Percentiles rank a stretch among this genome's conserved stretches.
Evolutionary conservation across 2,113 vertebrate genomes (phyloP).

Genomic region (Myodes glareolus): DNA sequence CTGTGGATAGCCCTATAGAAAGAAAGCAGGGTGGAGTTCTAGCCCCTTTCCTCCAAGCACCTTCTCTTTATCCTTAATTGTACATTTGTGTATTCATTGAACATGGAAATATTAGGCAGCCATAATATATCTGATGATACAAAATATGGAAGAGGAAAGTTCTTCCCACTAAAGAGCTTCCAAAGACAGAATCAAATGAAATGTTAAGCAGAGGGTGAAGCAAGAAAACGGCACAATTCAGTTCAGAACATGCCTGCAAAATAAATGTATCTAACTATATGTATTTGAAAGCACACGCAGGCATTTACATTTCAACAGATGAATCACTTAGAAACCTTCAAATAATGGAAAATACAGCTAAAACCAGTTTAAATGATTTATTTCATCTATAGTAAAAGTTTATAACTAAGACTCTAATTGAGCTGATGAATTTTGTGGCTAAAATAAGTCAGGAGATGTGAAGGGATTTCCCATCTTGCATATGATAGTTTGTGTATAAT

Average conservation of each 20-base stretch:
- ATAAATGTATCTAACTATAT: not conserved
- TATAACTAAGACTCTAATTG: not conserved
- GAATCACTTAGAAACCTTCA: not conserved
- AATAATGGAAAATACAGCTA: not conserved
- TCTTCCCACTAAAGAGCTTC: not conserved
- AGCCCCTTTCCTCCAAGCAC: not conserved
- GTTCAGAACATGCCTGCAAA: not conserved
- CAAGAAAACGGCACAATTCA: not conserved
- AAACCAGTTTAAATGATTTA: not conserved
- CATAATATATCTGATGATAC: not conserved
- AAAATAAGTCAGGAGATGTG: not conserved
- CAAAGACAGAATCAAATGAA: not conserved
- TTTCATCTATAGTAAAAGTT: conserved; percentile 1
- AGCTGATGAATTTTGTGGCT: not conserved
- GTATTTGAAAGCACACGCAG: not conserved
- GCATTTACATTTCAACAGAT: conserved; percentile 41
- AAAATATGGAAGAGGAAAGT: not conserved
- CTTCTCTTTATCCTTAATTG: not conserved
- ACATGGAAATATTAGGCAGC: not conserved
- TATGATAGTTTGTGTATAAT: not conserved
- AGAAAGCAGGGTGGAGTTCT: not conserved
- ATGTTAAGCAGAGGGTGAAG: not conserved
- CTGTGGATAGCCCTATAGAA: not conserved
- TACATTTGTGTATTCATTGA: not conserved
- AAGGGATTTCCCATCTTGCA: not conserved